Conservation (phyloP, 2,888 invertebrate genomes). For the Sceliomorpha sp. region DNA sequence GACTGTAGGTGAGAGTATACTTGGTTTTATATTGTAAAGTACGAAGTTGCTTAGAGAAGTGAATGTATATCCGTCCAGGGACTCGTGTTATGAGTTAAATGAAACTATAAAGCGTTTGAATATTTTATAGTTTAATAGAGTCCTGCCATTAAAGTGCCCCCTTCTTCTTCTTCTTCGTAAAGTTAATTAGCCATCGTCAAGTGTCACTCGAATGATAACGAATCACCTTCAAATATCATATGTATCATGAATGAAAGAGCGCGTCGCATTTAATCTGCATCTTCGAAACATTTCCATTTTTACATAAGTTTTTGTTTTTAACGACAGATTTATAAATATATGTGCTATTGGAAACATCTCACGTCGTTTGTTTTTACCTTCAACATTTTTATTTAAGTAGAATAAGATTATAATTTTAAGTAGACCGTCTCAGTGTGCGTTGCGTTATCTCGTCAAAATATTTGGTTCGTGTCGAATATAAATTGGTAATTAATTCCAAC, state of each 20-base stretch:
- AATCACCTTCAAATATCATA: slow-evolving; percentile 35
- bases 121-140: slow-evolving; percentile 72
- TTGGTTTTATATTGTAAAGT: slow-evolving; percentile 22
- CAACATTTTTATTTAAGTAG: neutral
- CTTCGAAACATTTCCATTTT: slow-evolving; percentile 33
- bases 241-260: slow-evolving; percentile 35
- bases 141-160: slow-evolving; percentile 68
- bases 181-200: slow-evolving; percentile 69
- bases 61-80: slow-evolving; percentile 28
- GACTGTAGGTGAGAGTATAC: slow-evolving; percentile 35
- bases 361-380: slow-evolving; percentile 5
- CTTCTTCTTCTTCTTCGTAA: too few species aligned
- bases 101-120: slow-evolving; percentile 64
- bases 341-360: slow-evolving; percentile 36
- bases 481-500: too few species aligned
- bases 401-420: too few species aligned
- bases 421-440: too few species aligned
- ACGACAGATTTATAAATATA: slow-evolving; percentile 54
- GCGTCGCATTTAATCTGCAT: slow-evolving; percentile 38
- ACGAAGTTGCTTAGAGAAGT: slow-evolving; percentile 5
- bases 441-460: too few species aligned
- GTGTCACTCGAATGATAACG: slow-evolving; percentile 58
- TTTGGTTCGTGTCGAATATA: too few species aligned
- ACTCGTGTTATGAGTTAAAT: slow-evolving; percentile 14
- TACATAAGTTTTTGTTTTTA: slow-evolving; percentile 45